Percentiles rank a stretch among this genome's conserved stretches.
These are phyloP conservation scores for Pteropus alecto DNA, from an alignment of 2,113 vertebrate species.

Conservation along the genomic window DNA sequence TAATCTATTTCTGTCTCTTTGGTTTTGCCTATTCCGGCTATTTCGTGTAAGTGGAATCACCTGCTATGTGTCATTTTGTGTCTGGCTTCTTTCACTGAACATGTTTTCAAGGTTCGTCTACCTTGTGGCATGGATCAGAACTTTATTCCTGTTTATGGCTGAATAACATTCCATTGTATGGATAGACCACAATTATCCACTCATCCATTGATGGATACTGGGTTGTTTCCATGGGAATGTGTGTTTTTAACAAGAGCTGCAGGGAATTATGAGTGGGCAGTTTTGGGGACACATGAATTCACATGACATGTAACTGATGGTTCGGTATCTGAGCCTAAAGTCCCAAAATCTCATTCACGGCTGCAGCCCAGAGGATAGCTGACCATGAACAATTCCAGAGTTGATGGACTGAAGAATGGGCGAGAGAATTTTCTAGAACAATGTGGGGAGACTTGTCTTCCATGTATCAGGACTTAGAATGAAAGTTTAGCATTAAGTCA, in stretches of 20 bases:
- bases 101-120: neutral
- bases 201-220: neutral
- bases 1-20: neutral
- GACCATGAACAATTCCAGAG: neutral
- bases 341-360: neutral
- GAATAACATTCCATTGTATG: accelerated
- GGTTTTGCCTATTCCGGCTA: neutral
- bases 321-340: neutral
- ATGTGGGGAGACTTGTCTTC: neutral
- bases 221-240: neutral
- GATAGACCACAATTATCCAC: accelerated
- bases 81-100: neutral
- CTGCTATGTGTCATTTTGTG: neutral
- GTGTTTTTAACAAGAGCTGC: neutral
- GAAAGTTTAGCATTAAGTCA: neutral
- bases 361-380: neutral
- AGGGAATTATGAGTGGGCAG: neutral
- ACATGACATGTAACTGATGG: neutral
- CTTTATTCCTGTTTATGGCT: neutral
- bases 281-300: neutral
- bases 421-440: neutral
- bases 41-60: neutral
- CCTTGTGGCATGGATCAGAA: neutral
- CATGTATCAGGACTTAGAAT: neutral
- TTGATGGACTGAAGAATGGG: neutral